Evolutionary conservation across 2,113 vertebrate species (phyloP).

Genomic region (Rynchops niger): DNA sequence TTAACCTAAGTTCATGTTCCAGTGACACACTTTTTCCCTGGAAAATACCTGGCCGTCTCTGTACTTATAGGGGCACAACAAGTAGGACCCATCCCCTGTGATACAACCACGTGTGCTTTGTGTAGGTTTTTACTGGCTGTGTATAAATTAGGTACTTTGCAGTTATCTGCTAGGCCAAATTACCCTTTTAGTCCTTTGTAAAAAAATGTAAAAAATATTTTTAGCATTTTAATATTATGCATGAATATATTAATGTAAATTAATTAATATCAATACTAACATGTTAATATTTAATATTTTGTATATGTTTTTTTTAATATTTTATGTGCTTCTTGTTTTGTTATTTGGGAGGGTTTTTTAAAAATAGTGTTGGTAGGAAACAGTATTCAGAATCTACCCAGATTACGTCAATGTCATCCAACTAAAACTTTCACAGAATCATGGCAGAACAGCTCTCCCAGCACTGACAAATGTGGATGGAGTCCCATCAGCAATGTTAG

Average conservation of each 20-base stretch:
- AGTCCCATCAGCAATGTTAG: background rate
- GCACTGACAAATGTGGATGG: background rate
- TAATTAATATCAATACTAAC: background rate
- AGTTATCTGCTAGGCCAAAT: background rate
- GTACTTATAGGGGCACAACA: background rate
- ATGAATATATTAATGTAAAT: background rate
- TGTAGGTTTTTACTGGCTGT: background rate
- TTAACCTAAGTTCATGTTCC: background rate
- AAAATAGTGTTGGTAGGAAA: background rate
- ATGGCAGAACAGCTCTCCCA: background rate
- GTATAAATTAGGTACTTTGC: background rate
- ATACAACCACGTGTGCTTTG: background rate
- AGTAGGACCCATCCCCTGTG: background rate
- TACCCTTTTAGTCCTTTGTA: background rate
- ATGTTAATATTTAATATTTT: background rate
- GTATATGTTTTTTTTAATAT: background rate
- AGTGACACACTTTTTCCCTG: background rate
- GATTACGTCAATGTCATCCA: background rate
- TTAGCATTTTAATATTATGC: background rate
- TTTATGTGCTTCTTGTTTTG: background rate
- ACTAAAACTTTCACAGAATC: background rate
- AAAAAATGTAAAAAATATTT: background rate
- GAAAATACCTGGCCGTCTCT: background rate
- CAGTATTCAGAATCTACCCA: background rate
- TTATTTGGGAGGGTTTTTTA: background rate